Evolutionary conservation across 2,888 invertebrate species (phyloP), one percentile per base, ranked within the genome.

Genomic region (Diadegma fenestrale): DNA sequence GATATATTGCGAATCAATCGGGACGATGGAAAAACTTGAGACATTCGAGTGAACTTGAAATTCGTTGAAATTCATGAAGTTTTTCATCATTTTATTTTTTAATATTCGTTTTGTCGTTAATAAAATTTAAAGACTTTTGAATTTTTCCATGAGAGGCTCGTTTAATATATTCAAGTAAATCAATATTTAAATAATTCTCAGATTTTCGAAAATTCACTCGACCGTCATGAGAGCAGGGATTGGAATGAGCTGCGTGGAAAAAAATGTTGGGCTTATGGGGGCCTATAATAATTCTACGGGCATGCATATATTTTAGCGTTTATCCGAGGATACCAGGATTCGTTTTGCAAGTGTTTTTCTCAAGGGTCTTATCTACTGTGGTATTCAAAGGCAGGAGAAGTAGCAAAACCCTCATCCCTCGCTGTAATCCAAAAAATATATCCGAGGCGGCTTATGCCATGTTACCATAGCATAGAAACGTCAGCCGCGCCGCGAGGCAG

Each of bases 371-470:
- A 77, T 66, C 77, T 58, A 58, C 43, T 33, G n/a, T n/a, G 51
- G 48, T 72, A 79, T 68, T 22, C 12, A 79, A 73, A 58, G 61
- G 73, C 37, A 30, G 78, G 68, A 61, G 79, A 83, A 83, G 68
- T 61, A 61, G 72, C 72, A 48, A 68, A 72, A 72, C 66, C 48
- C 73, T 79, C 73, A 73, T 73, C 68, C 33, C 68, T 45, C 68
- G 68, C 30, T 51, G 79, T 79, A 75, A 79, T 83, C 79, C 73
- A 41, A 61, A 79, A 83, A 33, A 61, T 78, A 61, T 69, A 61
- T 33, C 64, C 64, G 43, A 64, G 48, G 5, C 19, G 19, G 76
- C 66, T 58, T 68, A 54, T 41, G 58, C 51, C 58, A 26, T 80
- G 45, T 58, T 72, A 19, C 45, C 37, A 30, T 37, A 10, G 26